Conservation (phyloP, 1,140 invertebrate genomes). For the Augochlora pura region DNA sequence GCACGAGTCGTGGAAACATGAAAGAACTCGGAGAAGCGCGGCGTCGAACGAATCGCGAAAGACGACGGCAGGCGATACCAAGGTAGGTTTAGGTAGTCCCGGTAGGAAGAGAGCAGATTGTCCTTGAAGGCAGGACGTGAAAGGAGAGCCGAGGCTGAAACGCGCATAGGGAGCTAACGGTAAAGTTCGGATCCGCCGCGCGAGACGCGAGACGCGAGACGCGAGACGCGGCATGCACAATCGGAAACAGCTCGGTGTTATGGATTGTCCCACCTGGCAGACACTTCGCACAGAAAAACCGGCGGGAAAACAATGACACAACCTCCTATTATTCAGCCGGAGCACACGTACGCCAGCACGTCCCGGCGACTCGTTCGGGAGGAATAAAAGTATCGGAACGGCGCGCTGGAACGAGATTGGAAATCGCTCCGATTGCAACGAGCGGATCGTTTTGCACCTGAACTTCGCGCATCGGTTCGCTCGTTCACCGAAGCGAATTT, state of each 20-base stretch:
- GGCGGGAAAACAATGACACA: slow-evolving; percentile 23
- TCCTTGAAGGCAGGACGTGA: slow-evolving; percentile 38
- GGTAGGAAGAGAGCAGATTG: not conserved
- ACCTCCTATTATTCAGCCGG: slow-evolving; percentile 19
- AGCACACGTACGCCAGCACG: not conserved
- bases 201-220: too few relatives aligned
- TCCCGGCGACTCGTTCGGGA: too few relatives aligned
- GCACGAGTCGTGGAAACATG: too few relatives aligned
- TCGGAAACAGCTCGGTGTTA: slow-evolving; percentile 31
- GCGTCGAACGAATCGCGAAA: too few relatives aligned
- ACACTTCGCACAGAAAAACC: slow-evolving; percentile 2
- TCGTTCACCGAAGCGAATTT: too few relatives aligned
- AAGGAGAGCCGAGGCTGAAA: slow-evolving; percentile 12
- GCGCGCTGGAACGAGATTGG: not conserved
- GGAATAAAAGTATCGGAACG: not conserved
- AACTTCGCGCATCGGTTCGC: too few relatives aligned
- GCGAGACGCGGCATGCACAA: slow-evolving; percentile 20
- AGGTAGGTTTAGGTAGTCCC: not conserved
- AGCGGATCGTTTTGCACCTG: not conserved
- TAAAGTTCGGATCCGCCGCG: slow-evolving; percentile 20
- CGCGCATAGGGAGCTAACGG: slow-evolving; percentile 18
- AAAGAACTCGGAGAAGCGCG: too few relatives aligned
- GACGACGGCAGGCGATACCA: not conserved
- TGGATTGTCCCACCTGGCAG: slow-evolving; percentile 13
- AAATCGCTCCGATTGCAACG: not conserved